These are phyloP conservation scores for Phocoena sinus DNA, from an alignment of 2,113 vertebrate genomes.

Conservation along the genomic window DNA sequence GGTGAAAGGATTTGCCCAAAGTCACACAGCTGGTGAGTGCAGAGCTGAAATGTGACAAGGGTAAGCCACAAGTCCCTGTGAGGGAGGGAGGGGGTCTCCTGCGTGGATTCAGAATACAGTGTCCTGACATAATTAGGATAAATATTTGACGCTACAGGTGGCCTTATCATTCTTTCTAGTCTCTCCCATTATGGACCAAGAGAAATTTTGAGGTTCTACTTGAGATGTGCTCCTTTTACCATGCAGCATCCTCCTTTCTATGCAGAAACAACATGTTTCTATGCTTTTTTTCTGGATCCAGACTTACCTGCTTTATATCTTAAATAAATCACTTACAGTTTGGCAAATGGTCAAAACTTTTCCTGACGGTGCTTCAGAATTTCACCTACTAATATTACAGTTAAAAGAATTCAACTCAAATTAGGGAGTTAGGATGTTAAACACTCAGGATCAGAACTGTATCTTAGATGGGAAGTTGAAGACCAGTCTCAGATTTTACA, in stretches of 20 bases:
- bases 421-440: too few species aligned
- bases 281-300: not conserved
- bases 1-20: not conserved
- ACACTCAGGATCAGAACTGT: not conserved
- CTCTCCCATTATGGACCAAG: not conserved
- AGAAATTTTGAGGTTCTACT: not conserved
- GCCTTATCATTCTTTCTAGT: not conserved
- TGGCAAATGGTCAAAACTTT: not conserved
- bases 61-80: not conserved
- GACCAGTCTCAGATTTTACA: not conserved
- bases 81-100: fast-evolving
- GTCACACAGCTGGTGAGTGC: not conserved
- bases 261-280: not conserved
- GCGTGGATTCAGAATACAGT: not conserved
- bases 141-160: not conserved
- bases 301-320: not conserved
- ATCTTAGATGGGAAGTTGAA: not conserved
- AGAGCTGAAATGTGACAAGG: not conserved
- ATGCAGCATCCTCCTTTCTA: not conserved
- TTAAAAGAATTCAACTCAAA: not conserved
- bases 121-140: not conserved
- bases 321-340: not conserved
- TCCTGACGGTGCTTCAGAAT: not conserved
- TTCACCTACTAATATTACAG: not conserved
- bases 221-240: not conserved